Conservation (phyloP, 2,113 vertebrate genomes). For the Mungos mungo region DNA sequence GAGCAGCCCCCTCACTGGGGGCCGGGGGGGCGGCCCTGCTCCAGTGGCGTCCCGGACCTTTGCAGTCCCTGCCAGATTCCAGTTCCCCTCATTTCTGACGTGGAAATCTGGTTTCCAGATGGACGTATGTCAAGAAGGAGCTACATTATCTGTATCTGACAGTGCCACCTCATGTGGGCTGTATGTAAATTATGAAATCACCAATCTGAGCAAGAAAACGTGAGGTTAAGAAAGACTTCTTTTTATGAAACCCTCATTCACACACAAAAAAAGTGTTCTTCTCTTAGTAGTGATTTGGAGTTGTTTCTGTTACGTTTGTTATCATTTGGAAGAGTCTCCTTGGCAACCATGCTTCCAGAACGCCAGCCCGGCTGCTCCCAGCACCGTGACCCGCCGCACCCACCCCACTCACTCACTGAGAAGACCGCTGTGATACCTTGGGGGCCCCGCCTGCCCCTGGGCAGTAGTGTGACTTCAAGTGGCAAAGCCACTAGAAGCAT, state of each 20-base stretch:
- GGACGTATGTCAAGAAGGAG: neutral
- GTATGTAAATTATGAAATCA: slow-evolving; percentile 17
- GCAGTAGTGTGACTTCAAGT: neutral
- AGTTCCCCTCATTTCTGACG: slow-evolving; percentile 60
- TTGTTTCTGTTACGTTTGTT: neutral
- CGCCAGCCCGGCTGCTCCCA: neutral
- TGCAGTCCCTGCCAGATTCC: slow-evolving; percentile 59
- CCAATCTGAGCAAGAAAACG: neutral
- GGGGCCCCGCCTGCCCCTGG: neutral
- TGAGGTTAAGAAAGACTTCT: neutral
- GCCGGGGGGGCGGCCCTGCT: slow-evolving; percentile 40
- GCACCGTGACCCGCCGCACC: fast-evolving
- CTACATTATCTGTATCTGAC: neutral
- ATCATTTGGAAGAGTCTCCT: neutral
- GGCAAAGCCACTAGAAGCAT: neutral
- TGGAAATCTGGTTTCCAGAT: neutral
- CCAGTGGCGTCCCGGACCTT: slow-evolving; percentile 59
- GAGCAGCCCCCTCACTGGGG: slow-evolving; percentile 64
- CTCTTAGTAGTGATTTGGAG: neutral
- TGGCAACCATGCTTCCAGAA: neutral
- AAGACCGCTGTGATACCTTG: fast-evolving
- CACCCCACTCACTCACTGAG: fast-evolving
- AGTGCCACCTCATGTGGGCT: neutral
- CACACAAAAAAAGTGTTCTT: neutral
- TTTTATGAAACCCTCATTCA: neutral